Conservation (phyloP, 2,113 vertebrate genomes). For the Nothocercus julius region DNA sequence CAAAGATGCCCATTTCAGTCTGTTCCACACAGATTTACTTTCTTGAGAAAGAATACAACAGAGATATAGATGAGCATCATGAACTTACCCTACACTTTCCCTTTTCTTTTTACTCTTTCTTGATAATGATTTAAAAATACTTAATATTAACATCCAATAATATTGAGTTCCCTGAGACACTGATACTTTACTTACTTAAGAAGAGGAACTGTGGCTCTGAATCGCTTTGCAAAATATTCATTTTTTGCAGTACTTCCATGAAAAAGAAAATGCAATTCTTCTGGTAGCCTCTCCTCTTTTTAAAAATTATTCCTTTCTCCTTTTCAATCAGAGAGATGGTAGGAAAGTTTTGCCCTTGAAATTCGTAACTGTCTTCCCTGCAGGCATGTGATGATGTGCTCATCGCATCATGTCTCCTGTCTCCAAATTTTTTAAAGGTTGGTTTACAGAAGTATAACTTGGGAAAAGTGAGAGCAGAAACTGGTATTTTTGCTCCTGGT, state of each 20-base stretch:
- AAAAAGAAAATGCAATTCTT: not conserved
- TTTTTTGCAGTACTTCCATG: not conserved
- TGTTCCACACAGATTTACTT: not conserved
- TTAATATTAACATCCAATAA: not conserved
- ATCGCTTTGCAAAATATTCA: not conserved
- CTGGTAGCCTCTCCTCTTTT: not conserved
- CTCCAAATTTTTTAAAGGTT: not conserved
- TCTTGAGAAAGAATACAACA: not conserved
- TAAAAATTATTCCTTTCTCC: not conserved
- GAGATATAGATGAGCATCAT: not conserved
- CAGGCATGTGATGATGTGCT: not conserved
- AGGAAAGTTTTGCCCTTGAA: not conserved
- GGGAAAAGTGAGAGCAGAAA: constrained; percentile 25
- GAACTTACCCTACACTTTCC: not conserved
- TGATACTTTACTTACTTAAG: not conserved
- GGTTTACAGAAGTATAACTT: not conserved
- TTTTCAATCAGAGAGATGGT: not conserved
- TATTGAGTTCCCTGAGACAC: not conserved
- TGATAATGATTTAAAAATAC: not conserved
- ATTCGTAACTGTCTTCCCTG: not conserved
- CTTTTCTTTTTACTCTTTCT: not conserved
- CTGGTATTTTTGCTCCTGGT: constrained; percentile 1
- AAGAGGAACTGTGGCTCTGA: not conserved
- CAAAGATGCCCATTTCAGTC: not conserved
- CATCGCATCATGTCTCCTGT: not conserved